Base-by-base conservation (phyloP, 2,888 invertebrate species). In the Pandemis heparana region DNA sequence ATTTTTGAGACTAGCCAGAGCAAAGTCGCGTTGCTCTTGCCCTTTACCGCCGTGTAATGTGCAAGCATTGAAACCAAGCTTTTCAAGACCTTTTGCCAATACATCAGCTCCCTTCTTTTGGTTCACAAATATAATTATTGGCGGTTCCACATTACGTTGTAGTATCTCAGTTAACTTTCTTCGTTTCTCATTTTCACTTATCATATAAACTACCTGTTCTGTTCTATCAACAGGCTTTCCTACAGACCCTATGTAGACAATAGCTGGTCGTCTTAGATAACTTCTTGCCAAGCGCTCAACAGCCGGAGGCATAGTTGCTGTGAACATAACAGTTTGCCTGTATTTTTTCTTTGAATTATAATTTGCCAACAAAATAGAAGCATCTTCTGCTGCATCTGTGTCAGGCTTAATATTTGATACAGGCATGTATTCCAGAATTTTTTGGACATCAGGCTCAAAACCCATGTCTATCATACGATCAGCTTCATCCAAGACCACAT, bases 391-490 rank as follows among this genome's bases (percentile, higher is more conserved):
- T 81, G 99, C 99, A 81, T 99, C 99, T 0, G 97, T 97, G 86
- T 99, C 99, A 0, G 99, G 99, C 89, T 99, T 99, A 74, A 98
- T 95, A 92, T 99, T 99, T 0, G 99, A 97, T 0, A 99, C 99
- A 0, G 99, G 99, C 97, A 99, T 98, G 88, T 97, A 99, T 83
- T 99, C 99, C 46, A 99, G 95, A 89, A 99, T 99, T 89, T 98
- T 98, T 85, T 99, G 99, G 0, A 99, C 99, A 84, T 98, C 98
- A 59, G 99, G 98, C 89, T 99, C 99, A 87, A 99, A 99, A 87
- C 99, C 99, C 98, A 99, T 99, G 95, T 99, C 99, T 91, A 99
- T 99, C 99, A 99, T 99, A 86, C 99, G 96, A 95, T 99, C 99
- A 46, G 99, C 99, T 95, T 99, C 98, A 84, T 98, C 98, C 69